These are phyloP conservation scores for Homarus gammarus DNA, from an alignment of 2,888 invertebrate species.

Conservation along the genomic window DNA sequence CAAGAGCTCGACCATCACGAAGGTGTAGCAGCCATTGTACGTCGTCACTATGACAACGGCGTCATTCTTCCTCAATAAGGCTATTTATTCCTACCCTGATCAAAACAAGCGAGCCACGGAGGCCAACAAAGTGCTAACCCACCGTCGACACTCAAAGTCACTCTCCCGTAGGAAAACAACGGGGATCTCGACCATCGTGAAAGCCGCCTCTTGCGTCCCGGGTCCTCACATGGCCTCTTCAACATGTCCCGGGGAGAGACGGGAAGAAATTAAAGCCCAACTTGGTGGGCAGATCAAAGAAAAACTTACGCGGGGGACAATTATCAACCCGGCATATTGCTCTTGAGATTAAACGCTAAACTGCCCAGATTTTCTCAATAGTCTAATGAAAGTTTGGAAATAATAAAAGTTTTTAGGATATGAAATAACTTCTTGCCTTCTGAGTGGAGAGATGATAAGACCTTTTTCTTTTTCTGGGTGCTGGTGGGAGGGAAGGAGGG, in stretches of 20 bases:
- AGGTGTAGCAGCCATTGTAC: not conserved
- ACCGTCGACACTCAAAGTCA: not conserved
- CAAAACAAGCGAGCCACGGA: not conserved
- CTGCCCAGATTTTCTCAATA: conserved; percentile 59
- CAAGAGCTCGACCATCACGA: no score
- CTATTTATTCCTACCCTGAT: conserved; percentile 17
- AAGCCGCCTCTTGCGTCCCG: not conserved
- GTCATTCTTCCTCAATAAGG: not conserved
- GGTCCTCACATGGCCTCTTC: not conserved
- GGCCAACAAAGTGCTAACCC: not conserved
- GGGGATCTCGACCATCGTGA: not conserved
- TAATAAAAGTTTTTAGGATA: conserved; percentile 59
- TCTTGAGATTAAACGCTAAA: conserved; percentile 39
- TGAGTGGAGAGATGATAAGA: conserved; percentile 44
- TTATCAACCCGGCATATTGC: conserved; percentile 50
- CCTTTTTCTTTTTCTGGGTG: not conserved
- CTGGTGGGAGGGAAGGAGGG: conserved; percentile 10
- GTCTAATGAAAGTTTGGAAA: conserved; percentile 58
- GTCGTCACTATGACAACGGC: not conserved
- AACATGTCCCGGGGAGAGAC: conserved; percentile 11
- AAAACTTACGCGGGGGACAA: conserved; percentile 41
- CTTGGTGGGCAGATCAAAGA: conserved; percentile 30
- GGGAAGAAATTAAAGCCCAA: conserved; percentile 32
- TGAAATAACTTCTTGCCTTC: conserved; percentile 50
- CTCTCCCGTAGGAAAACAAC: not conserved